Conservation (phyloP, 2,888 invertebrate genomes). For the Eupithecia centaureata region DNA sequence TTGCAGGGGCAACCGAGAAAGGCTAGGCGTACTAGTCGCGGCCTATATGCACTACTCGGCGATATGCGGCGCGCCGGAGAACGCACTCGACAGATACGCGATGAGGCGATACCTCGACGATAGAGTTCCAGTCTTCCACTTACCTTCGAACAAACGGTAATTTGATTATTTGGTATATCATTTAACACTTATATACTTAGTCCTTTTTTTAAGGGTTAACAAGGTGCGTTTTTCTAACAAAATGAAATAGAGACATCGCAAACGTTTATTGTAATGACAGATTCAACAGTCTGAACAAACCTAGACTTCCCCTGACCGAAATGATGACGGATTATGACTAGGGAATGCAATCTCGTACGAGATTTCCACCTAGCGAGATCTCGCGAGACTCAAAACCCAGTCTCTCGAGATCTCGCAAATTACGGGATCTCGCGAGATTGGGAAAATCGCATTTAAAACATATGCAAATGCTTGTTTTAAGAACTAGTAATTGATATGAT, state of each 20-base stretch:
- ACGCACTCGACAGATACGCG: slow-evolving; percentile 95
- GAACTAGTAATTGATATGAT: too few relatives aligned
- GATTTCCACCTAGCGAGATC: too few relatives aligned
- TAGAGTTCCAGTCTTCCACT: slow-evolving; percentile 73
- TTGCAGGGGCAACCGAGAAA: slow-evolving; percentile 91
- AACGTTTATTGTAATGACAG: neutral
- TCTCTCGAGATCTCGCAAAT: too few relatives aligned
- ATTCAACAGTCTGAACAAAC: neutral
- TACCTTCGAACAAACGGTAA: slow-evolving; percentile 79
- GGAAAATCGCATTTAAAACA: too few relatives aligned
- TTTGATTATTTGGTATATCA: neutral
- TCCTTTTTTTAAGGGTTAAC: too few relatives aligned
- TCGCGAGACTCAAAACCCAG: too few relatives aligned
- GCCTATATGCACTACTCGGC: slow-evolving; percentile 97
- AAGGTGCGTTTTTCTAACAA: too few relatives aligned
- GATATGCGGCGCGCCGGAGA: slow-evolving; percentile 93
- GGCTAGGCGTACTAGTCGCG: slow-evolving; percentile 94
- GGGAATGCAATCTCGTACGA: too few relatives aligned
- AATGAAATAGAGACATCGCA: neutral
- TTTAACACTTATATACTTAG: too few relatives aligned
- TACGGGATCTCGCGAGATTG: too few relatives aligned
- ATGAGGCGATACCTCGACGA: slow-evolving; percentile 95
- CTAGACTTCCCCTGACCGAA: neutral
- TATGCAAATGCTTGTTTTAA: too few relatives aligned
- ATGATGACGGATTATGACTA: neutral